Conservation (phyloP, 1,140 invertebrate species). For the Bombus waltoni region DNA sequence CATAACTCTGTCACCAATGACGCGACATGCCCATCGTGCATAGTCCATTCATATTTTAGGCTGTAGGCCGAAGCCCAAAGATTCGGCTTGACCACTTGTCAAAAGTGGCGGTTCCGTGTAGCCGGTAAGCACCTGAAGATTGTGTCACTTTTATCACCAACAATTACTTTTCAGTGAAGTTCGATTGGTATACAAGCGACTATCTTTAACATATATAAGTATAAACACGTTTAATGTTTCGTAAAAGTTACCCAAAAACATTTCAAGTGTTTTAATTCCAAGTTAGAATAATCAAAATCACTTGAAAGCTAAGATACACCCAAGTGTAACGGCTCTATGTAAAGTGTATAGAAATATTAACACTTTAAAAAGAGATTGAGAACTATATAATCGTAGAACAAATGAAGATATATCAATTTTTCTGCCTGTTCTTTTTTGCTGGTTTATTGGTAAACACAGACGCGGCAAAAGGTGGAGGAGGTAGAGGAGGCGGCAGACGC, state of each 20-base stretch:
- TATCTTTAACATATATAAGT: not conserved
- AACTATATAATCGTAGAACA: constrained; percentile 37
- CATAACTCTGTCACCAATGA: constrained; percentile 78
- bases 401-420: constrained; percentile 75
- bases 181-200: constrained; percentile 8
- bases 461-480: constrained; percentile 79
- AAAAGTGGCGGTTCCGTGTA: not conserved
- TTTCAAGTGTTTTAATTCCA: not conserved
- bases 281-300: not conserved
- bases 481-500: constrained; percentile 73
- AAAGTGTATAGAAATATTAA: not conserved
- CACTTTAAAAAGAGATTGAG: not conserved
- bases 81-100: constrained; percentile 13
- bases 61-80: constrained; percentile 68
- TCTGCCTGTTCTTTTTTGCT: constrained; percentile 71
- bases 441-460: constrained; percentile 68
- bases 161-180: not conserved
- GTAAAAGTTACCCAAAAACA: not conserved
- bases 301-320: not conserved
- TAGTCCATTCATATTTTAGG: constrained; percentile 80
- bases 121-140: not conserved
- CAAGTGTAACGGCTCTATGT: not conserved
- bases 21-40: constrained; percentile 67
- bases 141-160: not conserved
- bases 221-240: not conserved